phyloP scores from a whole-genome alignment of 2,888 invertebrate species.

The Erynnis tages region DNA sequence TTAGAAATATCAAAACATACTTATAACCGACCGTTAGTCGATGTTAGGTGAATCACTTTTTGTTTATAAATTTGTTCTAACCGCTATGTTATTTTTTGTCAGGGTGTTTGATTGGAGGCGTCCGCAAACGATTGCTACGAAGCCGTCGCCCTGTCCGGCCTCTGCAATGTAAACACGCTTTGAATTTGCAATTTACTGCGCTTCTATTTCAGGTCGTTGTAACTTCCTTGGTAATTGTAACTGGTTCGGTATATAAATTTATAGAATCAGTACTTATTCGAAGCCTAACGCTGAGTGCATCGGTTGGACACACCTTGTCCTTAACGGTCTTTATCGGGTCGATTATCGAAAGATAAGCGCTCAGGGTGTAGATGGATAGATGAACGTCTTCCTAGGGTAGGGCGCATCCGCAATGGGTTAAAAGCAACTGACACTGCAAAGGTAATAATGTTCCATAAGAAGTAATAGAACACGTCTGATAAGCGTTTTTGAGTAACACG shows the following conservation, averaged over 20 bases:
- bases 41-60: slow-evolving; percentile 26
- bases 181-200: neutral
- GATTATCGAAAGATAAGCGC: slow-evolving; percentile 61
- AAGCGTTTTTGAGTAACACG: too few relatives aligned
- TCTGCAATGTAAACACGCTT: neutral
- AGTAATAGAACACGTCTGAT: too few relatives aligned
- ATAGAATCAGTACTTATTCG: too few relatives aligned
- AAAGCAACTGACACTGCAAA: slow-evolving; percentile 39
- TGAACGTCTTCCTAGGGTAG: too few relatives aligned
- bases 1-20: too few relatives aligned
- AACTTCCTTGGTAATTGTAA: too few relatives aligned
- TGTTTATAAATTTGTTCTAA: slow-evolving; percentile 23
- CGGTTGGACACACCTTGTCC: slow-evolving; percentile 5
- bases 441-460: neutral
- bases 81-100: slow-evolving; percentile 13
- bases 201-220: neutral
- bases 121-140: neutral
- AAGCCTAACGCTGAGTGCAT: too few relatives aligned
- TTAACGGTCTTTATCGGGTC: slow-evolving; percentile 44
- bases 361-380: slow-evolving; percentile 46
- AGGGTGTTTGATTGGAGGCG: neutral
- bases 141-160: neutral
- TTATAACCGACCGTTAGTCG: neutral
- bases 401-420: slow-evolving; percentile 75
- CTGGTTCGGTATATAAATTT: too few relatives aligned